These are phyloP conservation scores for Diaprepes abbreviatus DNA, from an alignment of 2,888 invertebrate species.

Conservation along the genomic window DNA sequence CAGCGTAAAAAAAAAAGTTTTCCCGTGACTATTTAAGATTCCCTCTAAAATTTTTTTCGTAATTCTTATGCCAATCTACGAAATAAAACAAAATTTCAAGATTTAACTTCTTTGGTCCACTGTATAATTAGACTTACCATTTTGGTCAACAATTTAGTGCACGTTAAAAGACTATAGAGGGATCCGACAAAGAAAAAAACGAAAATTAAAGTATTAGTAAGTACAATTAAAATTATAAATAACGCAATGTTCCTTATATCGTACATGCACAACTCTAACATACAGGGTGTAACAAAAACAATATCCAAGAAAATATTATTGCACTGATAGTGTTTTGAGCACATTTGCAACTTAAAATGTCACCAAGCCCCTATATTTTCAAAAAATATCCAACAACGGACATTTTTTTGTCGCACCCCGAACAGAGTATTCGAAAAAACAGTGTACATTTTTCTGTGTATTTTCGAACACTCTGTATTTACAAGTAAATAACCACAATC, in stretches of 20 bases:
- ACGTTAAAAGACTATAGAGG: constrained; percentile 26
- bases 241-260: constrained; percentile 2
- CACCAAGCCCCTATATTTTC: constrained; percentile 8
- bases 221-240: background rate
- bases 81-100: constrained; percentile 30
- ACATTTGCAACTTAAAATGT: constrained; percentile 11
- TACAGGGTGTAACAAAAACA: constrained; percentile 37
- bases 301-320: constrained; percentile 29
- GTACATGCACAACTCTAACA: constrained; percentile 20
- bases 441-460: background rate
- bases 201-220: constrained; percentile 10
- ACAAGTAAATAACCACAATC: constrained; percentile 30
- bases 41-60: constrained; percentile 28
- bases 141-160: constrained; percentile 28
- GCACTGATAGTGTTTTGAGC: constrained; percentile 32
- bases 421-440: background rate
- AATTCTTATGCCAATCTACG: constrained; percentile 27
- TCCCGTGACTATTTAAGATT: constrained; percentile 3
- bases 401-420: constrained; percentile 21
- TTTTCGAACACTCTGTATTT: constrained; percentile 17
- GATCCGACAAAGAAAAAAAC: constrained; percentile 6
- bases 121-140: constrained; percentile 29
- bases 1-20: constrained; percentile 8
- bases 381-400: constrained; percentile 4
- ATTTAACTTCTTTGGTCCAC: constrained; percentile 45